phyloP scores from a whole-genome alignment of 2,888 invertebrate genomes.

The Noctua janthe region DNA sequence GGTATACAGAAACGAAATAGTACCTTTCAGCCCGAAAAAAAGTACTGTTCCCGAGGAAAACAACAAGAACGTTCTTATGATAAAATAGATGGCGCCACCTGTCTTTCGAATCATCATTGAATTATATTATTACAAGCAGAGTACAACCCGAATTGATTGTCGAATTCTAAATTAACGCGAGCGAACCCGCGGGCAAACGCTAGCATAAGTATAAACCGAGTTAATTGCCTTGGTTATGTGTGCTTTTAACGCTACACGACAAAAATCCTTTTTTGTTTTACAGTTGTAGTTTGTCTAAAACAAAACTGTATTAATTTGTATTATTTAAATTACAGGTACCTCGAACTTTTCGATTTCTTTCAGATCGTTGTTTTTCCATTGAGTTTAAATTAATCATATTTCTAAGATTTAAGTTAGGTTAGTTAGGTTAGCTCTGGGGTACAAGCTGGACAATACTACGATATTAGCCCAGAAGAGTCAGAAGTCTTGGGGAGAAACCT shows the following conservation, averaged over 20 bases:
- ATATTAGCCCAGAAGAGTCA: background rate
- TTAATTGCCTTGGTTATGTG: background rate
- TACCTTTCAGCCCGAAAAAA: too few species aligned
- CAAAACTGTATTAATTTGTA: background rate
- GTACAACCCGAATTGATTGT: too few species aligned
- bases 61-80: too few species aligned
- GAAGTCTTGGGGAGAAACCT: background rate
- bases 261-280: background rate
- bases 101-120: too few species aligned
- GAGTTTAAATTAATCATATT: background rate
- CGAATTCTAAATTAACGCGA: too few species aligned
- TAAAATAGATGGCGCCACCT: too few species aligned
- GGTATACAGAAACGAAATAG: too few species aligned
- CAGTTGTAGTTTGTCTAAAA: background rate
- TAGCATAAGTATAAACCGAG: background rate
- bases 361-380: background rate
- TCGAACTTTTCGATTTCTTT: background rate
- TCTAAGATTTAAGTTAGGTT: background rate
- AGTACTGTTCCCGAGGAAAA: too few species aligned
- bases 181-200: too few species aligned
- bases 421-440: too few species aligned
- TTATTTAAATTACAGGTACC: background rate
- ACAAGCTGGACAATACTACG: background rate
- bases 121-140: too few species aligned
- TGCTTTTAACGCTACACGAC: background rate